These are phyloP conservation scores for Drosophila chauvacae DNA, from an alignment of 1,140 invertebrate species.

Conservation along the genomic window DNA sequence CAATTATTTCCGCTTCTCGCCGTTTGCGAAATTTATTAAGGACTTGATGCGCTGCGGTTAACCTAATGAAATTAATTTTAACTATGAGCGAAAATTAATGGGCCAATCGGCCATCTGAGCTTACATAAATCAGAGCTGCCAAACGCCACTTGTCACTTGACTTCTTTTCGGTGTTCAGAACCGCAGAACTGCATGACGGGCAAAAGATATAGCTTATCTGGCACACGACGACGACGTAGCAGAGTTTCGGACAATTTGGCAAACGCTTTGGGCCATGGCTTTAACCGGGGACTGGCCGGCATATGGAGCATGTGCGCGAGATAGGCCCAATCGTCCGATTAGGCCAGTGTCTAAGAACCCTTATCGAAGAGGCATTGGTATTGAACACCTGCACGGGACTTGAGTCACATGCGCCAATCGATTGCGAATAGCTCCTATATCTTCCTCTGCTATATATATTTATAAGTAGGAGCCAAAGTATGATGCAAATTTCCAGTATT, in stretches of 20 bases:
- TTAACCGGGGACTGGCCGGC: conserved; percentile 10
- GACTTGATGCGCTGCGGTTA: conserved; percentile 41
- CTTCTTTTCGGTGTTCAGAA: not conserved
- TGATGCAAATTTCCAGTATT: not conserved
- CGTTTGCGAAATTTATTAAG: conserved; percentile 46
- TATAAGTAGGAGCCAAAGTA: not conserved
- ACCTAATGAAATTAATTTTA: conserved; percentile 41
- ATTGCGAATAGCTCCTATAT: conserved; percentile 3
- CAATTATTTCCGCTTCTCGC: conserved; percentile 38
- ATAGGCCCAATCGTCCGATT: conserved; percentile 30
- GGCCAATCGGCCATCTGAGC: not conserved
- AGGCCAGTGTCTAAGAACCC: conserved; percentile 13
- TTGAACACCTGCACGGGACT: conserved; percentile 57
- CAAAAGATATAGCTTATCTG: conserved; percentile 41
- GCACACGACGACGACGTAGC: conserved; percentile 15
- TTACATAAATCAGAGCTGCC: conserved; percentile 19
- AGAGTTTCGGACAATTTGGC: conserved; percentile 22
- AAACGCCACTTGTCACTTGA: conserved; percentile 26
- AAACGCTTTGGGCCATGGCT: conserved; percentile 33
- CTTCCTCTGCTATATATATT: not conserved
- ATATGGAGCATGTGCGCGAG: conserved; percentile 36
- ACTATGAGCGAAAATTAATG: conserved; percentile 43
- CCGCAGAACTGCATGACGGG: not conserved
- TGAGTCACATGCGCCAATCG: conserved; percentile 44
- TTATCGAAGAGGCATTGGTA: conserved; percentile 37